Conservation (phyloP, 1,140 invertebrate species). For the Harlomillsia oculata region DNA sequence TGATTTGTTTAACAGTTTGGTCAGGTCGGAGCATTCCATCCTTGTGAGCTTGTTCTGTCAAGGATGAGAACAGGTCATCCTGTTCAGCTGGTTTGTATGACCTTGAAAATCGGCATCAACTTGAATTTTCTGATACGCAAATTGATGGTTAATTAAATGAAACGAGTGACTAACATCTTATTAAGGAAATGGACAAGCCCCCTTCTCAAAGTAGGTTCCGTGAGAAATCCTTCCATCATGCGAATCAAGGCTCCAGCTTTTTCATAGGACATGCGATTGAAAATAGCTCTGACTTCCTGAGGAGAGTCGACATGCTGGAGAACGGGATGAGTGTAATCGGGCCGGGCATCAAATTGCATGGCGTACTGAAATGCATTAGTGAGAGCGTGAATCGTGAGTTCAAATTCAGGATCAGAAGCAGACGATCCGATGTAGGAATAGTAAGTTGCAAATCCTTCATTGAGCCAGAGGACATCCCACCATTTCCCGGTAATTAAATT, state of each 20-base stretch:
- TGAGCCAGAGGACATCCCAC: constrained; percentile 39
- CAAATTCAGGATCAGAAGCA: not conserved
- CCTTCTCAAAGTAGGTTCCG: constrained; percentile 41
- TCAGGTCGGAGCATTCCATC: constrained; percentile 49
- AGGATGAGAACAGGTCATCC: constrained; percentile 58
- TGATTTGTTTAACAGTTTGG: constrained; percentile 54
- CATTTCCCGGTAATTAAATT: constrained; percentile 46
- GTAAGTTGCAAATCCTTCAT: constrained; percentile 25
- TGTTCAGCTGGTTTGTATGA: constrained; percentile 57
- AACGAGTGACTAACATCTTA: constrained; percentile 21
- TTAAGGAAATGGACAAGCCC: constrained; percentile 39
- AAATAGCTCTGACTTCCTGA: constrained; percentile 14
- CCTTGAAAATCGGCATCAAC: constrained; percentile 37
- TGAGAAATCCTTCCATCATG: constrained; percentile 48
- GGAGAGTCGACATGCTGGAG: not conserved
- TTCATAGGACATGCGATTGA: constrained; percentile 28
- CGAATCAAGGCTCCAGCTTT: constrained; percentile 40
- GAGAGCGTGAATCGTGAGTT: not conserved
- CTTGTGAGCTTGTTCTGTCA: constrained; percentile 48
- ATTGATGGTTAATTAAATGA: not conserved
- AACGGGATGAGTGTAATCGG: constrained; percentile 1
- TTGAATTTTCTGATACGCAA: not conserved
- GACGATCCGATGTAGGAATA: not conserved
- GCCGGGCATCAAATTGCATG: constrained; percentile 7
- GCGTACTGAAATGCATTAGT: constrained; percentile 2